Evolutionary conservation across 2,888 invertebrate species (phyloP).

Genomic region (Iselma pallidipennis): DNA sequence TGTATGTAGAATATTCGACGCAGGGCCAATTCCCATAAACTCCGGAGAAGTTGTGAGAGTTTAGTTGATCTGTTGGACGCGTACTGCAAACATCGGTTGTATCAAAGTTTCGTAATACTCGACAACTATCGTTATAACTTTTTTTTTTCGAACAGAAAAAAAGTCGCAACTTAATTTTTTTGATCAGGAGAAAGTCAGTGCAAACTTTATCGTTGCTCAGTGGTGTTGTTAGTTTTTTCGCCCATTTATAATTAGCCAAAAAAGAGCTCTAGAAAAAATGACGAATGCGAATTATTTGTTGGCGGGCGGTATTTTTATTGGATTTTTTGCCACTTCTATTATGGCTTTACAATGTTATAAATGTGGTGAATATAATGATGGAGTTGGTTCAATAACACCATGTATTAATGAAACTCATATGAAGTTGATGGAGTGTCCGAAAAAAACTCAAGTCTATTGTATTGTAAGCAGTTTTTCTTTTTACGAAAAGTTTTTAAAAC

Average conservation of each 20-base stretch:
- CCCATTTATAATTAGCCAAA: too few relatives aligned
- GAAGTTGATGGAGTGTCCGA: constrained; percentile 70
- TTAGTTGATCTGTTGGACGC: constrained; percentile 45
- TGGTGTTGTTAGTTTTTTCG: too few relatives aligned
- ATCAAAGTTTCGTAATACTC: constrained; percentile 4
- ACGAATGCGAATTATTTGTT: constrained; percentile 29
- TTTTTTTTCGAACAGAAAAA: neutral
- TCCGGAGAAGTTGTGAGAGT: constrained; percentile 24
- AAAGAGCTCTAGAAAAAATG: neutral
- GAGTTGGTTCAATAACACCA: constrained; percentile 83
- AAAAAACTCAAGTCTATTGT: constrained; percentile 66
- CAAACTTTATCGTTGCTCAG: too few relatives aligned
- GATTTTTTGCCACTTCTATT: constrained; percentile 39
- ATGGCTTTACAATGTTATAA: constrained; percentile 71
- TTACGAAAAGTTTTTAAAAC: too few relatives aligned
- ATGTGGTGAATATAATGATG: constrained; percentile 84
- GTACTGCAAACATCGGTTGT: constrained; percentile 34
- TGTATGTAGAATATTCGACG: constrained; percentile 17
- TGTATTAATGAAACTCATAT: constrained; percentile 78
- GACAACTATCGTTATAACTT: neutral
- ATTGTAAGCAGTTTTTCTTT: constrained; percentile 73
- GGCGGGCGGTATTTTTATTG: constrained; percentile 26
- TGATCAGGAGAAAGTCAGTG: too few relatives aligned
- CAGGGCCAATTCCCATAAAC: constrained; percentile 18
- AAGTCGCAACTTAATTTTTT: too few relatives aligned